Conservation (phyloP, 1,140 invertebrate genomes). For the Drosophila setifemur region DNA sequence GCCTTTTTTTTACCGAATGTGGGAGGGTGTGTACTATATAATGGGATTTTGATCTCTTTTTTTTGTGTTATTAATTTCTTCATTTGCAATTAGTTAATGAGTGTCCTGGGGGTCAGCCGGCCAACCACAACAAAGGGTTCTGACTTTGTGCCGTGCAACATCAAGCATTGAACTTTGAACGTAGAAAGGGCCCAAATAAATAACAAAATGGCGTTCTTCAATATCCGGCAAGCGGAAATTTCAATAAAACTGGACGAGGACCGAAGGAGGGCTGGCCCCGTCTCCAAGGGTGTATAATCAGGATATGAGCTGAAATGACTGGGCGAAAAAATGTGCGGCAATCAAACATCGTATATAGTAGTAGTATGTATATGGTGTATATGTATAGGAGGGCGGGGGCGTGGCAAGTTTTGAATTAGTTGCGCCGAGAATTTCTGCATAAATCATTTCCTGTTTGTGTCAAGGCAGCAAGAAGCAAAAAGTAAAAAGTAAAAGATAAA, state of each 20-base stretch:
- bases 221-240: constrained; percentile 66
- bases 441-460: constrained; percentile 77
- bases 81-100: constrained; percentile 65
- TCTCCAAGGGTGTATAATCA: constrained; percentile 21
- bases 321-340: constrained; percentile 48
- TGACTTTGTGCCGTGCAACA: background rate
- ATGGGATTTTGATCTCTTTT: constrained; percentile 71
- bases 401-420: constrained; percentile 70
- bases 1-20: constrained; percentile 35
- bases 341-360: constrained; percentile 32
- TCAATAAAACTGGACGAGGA: constrained; percentile 46
- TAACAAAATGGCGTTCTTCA: constrained; percentile 58
- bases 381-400: constrained; percentile 5
- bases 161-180: background rate
- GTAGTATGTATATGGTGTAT: constrained; percentile 2
- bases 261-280: background rate
- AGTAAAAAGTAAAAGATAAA: constrained; percentile 55
- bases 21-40: constrained; percentile 8
- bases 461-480: constrained; percentile 17
- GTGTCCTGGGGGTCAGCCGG: background rate
- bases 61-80: constrained; percentile 53
- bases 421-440: constrained; percentile 65
- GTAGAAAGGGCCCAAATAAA: constrained; percentile 17
- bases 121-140: background rate
- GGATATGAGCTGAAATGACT: constrained; percentile 71